Evolutionary conservation across 1,140 invertebrate genomes (phyloP).

Genomic region (Diabrotica virgifera): DNA sequence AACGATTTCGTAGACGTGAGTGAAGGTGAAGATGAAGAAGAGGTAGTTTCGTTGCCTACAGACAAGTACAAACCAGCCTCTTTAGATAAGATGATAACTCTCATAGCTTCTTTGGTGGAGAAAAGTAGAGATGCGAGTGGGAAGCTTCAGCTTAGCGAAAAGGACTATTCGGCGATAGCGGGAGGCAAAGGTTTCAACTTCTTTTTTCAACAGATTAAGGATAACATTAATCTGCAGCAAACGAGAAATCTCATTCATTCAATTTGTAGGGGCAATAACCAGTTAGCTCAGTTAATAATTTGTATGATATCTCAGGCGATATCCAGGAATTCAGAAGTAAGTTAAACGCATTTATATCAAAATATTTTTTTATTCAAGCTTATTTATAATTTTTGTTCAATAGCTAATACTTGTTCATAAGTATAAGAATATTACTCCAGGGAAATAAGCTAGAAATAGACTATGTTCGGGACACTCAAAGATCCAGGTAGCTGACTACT

Average conservation of each 20-base stretch:
- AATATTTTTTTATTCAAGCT: conserved; percentile 7
- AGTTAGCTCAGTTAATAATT: conserved; percentile 79
- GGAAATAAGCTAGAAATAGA: too few relatives aligned
- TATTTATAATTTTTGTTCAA: too few relatives aligned
- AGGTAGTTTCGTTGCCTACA: conserved; percentile 55
- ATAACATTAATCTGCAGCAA: conserved; percentile 88
- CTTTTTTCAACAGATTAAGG: conserved; percentile 89
- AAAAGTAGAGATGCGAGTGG: conserved; percentile 76
- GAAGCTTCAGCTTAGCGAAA: conserved; percentile 70
- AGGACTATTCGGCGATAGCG: conserved; percentile 78
- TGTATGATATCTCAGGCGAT: conserved; percentile 85
- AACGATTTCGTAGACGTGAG: conserved; percentile 56
- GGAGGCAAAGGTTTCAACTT: conserved; percentile 92
- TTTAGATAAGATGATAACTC: conserved; percentile 93
- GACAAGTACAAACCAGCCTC: conserved; percentile 84
- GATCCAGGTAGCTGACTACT: too few relatives aligned
- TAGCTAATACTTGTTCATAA: too few relatives aligned
- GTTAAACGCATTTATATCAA: conserved; percentile 17
- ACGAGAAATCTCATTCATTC: conserved; percentile 90
- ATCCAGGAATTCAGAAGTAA: conserved; percentile 82
- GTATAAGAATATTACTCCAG: too few relatives aligned
- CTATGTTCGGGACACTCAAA: too few relatives aligned
- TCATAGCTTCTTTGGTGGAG: conserved; percentile 84
- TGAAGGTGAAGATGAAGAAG: conserved; percentile 72
- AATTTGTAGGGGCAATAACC: conserved; percentile 85